Evolutionary conservation across 1,140 invertebrate genomes (phyloP), one percentile per base, ranked within the genome.

Genomic region (Drosophila subobscura): DNA sequence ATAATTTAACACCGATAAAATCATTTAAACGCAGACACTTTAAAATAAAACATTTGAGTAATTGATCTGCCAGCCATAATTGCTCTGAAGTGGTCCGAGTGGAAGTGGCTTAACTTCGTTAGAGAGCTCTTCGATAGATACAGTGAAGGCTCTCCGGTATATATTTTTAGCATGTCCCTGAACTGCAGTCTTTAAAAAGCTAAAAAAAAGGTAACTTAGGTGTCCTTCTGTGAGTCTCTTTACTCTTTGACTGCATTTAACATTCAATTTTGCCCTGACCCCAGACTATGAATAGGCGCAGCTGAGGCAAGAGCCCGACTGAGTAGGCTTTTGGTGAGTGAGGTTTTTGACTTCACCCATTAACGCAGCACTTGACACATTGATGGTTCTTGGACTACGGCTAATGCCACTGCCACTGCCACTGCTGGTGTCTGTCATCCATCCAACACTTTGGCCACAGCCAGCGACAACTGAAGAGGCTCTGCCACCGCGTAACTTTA

Each of bases 321-420:
- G 29, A 27, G 20, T 40, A 57, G 57, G 23, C 47, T 20, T 41
- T n/a, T 23, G 58, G 27, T 57, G 58, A 86, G 65, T 81, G 77
- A 1, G 77, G 55, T 46, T 71, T 71, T 67, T 64, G 77, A 86
- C 73, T 86, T 55, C 68, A 65, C 73, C 77, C 64, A 86, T 85
- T 85, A 85, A 80, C 77, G 66, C 64, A 71, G 10, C 71, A 77
- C 81, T 80, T 85, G 81, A 86, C 77, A 86, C 74, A 77, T 84
- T 64, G 79, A 64, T 59, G 58, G 33, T 72, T 76, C 47, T 65
- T 52, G 59, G 61, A 20, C 16, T 20, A 20, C 16, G 25, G 56
- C 5, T 65, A 50, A 49, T 65, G 60, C 41, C 58, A 29, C 3
- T 27, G 60, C 27, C 61, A 37, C 61, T 63, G 63, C 49, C 7